These are phyloP conservation scores for Zaprionus capensis DNA, from an alignment of 1,140 invertebrate genomes.

Conservation along the genomic window DNA sequence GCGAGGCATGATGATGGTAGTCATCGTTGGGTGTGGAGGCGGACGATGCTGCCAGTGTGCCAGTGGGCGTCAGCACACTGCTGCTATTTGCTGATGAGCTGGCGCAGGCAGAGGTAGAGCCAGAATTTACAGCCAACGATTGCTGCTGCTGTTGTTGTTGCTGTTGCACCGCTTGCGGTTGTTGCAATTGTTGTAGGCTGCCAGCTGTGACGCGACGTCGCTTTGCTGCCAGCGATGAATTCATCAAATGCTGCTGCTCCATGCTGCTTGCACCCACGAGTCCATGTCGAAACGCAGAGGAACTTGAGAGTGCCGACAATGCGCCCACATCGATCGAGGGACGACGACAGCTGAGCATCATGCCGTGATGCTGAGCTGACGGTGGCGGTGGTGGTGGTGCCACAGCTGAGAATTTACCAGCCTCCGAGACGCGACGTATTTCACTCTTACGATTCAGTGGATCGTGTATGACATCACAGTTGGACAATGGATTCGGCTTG, in stretches of 20 bases:
- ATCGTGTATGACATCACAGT: constrained; percentile 84
- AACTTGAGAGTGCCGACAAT: constrained; percentile 61
- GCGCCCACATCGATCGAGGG: constrained; percentile 82
- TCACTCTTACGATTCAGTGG: constrained; percentile 79
- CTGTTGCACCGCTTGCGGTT: constrained; percentile 27
- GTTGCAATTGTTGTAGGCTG: constrained; percentile 33
- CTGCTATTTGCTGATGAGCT: constrained; percentile 29
- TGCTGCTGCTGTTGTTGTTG: constrained; percentile 31
- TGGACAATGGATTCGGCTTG: constrained; percentile 69
- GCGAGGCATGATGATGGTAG: constrained; percentile 75
- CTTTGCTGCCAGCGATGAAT: constrained; percentile 69
- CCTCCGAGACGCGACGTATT: constrained; percentile 75
- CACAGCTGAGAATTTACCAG: constrained; percentile 61
- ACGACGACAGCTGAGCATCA: constrained; percentile 74
- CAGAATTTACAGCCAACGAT: background rate
- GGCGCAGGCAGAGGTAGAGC: constrained; percentile 12
- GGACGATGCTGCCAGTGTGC: constrained; percentile 22
- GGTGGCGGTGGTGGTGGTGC: constrained; percentile 41
- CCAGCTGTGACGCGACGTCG: constrained; percentile 51
- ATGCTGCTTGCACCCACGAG: constrained; percentile 63
- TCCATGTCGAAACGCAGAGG: constrained; percentile 68
- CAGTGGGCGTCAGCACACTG: background rate
- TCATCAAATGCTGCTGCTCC: constrained; percentile 66
- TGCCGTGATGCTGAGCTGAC: constrained; percentile 38
- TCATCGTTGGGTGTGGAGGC: constrained; percentile 58